Evolutionary conservation across 1,140 invertebrate species (phyloP).

Genomic region (Zaprionus inermis): DNA sequence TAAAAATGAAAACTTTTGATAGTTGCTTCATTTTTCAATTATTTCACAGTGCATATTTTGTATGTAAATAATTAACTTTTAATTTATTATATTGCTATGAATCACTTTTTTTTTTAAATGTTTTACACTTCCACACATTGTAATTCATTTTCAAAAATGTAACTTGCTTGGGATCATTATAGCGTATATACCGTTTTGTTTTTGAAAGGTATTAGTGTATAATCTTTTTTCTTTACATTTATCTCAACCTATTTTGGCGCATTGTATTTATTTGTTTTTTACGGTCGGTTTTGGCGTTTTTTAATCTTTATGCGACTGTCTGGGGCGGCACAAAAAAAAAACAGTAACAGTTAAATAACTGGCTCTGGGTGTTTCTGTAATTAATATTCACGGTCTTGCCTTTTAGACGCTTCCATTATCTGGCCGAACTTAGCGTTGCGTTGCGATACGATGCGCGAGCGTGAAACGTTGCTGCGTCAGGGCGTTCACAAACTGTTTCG

Average conservation of each 20-base stretch:
- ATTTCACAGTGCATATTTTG: too few species aligned
- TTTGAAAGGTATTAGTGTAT: too few species aligned
- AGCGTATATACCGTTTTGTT: too few species aligned
- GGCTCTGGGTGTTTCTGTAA: background rate
- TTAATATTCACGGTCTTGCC: constrained; percentile 24
- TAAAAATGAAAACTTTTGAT: too few species aligned
- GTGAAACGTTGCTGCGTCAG: constrained; percentile 2
- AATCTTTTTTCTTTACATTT: too few species aligned
- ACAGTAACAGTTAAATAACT: background rate
- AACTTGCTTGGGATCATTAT: too few species aligned
- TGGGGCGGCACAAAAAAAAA: background rate
- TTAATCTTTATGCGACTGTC: background rate
- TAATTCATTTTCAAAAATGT: background rate
- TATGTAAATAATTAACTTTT: background rate
- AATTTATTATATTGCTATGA: too few species aligned
- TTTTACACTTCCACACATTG: background rate
- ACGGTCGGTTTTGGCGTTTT: background rate
- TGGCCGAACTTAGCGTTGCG: background rate
- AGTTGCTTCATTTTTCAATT: too few species aligned
- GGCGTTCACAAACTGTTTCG: constrained; percentile 6
- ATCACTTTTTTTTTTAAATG: background rate
- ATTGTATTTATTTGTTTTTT: background rate
- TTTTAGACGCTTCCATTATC: constrained; percentile 24
- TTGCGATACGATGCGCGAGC: background rate
- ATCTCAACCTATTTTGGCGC: background rate